Evolutionary conservation across 2,888 invertebrate genomes (phyloP).

Genomic region (Buathra laborator): DNA sequence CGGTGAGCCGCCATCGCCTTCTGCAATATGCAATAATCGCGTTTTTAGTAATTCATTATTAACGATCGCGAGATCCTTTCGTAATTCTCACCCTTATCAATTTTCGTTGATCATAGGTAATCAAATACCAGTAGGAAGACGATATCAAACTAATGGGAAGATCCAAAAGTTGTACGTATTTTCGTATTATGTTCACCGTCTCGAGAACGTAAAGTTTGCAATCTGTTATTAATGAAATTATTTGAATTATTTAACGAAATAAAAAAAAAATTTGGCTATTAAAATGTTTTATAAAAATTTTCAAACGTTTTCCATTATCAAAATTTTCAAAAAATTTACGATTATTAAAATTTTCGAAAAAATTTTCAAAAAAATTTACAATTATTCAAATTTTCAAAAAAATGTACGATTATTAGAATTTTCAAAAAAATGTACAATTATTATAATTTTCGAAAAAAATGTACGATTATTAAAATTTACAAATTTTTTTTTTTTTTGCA

Average conservation of each 20-base stretch:
- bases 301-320: background rate
- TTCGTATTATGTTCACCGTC: slow-evolving; percentile 93
- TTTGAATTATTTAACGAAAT: slow-evolving; percentile 10
- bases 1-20: slow-evolving; percentile 94
- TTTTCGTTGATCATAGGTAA: slow-evolving; percentile 81
- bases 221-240: slow-evolving; percentile 86
- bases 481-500: background rate
- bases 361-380: background rate
- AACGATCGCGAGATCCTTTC: background rate
- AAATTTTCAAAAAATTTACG: slow-evolving; percentile 6
- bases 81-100: slow-evolving; percentile 78
- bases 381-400: too few species aligned
- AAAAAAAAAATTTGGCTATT: background rate
- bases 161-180: slow-evolving; percentile 94
- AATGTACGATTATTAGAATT: too few species aligned
- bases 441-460: too few species aligned
- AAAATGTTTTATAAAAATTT: too few species aligned
- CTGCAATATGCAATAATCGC: slow-evolving; percentile 83
- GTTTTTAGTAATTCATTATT: background rate
- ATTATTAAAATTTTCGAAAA: background rate
- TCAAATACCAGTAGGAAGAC: slow-evolving; percentile 91
- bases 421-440: background rate
- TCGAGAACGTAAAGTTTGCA: slow-evolving; percentile 94
- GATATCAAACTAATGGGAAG: slow-evolving; percentile 92
- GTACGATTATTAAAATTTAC: too few species aligned